Evolutionary conservation across 2,888 invertebrate genomes (phyloP).

Genomic region (Hyposoter dolosus): DNA sequence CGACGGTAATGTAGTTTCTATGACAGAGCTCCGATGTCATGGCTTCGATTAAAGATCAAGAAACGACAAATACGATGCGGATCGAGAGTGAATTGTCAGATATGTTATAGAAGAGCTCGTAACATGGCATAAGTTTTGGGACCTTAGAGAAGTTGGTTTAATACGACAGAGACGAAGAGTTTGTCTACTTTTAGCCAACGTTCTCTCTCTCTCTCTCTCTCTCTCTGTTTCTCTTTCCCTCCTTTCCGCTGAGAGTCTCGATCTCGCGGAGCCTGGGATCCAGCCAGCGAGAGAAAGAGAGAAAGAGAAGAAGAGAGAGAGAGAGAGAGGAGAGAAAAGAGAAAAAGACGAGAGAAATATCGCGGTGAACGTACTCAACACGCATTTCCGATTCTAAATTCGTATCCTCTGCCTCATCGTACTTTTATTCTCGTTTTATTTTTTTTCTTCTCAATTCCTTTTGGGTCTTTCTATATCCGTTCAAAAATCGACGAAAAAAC

Average conservation of each 20-base stretch:
- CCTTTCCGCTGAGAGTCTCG: constrained; percentile 43
- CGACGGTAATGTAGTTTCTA: not conserved
- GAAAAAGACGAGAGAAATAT: constrained; percentile 72
- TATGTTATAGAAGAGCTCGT: constrained; percentile 28
- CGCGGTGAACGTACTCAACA: constrained; percentile 75
- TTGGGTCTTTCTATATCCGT: constrained; percentile 62
- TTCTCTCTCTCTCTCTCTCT: constrained; percentile 75
- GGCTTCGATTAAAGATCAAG: not conserved
- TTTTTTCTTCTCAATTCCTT: constrained; percentile 56
- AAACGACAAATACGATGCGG: constrained; percentile 27
- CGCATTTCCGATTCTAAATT: constrained; percentile 83
- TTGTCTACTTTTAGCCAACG: constrained; percentile 84
- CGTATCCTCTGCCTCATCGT: constrained; percentile 71
- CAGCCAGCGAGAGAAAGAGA: constrained; percentile 75
- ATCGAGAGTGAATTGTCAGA: constrained; percentile 26
- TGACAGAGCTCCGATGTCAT: constrained; percentile 6
- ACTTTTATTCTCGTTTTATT: constrained; percentile 49
- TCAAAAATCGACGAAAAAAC: constrained; percentile 61
- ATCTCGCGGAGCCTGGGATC: constrained; percentile 77
- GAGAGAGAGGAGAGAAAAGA: constrained; percentile 70
- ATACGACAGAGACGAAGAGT: constrained; percentile 48
- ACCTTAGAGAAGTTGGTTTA: constrained; percentile 37
- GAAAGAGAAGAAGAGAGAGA: constrained; percentile 72
- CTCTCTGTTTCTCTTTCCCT: constrained; percentile 55
- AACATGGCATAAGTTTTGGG: constrained; percentile 50